phyloP scores from a whole-genome alignment of 2,113 vertebrate genomes.

The Strix aluco region DNA sequence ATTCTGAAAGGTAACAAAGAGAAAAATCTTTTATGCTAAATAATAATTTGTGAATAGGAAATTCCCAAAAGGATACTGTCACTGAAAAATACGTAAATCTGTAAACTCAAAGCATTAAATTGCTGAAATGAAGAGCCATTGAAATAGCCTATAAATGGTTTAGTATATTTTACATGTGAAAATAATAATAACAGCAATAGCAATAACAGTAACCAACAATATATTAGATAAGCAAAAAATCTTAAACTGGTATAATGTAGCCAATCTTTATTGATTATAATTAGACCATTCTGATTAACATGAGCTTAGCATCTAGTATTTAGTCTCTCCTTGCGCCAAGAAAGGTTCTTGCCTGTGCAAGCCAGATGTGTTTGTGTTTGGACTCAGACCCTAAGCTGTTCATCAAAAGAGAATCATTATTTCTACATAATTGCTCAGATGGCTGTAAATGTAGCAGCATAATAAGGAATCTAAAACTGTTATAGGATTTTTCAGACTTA shows the following conservation, averaged over 20 bases:
- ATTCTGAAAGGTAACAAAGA: neutral
- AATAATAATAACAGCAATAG: neutral
- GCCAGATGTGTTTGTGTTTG: neutral
- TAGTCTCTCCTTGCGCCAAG: neutral
- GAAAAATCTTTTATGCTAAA: neutral
- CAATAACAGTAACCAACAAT: neutral
- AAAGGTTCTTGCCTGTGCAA: neutral
- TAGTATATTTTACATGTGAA: neutral
- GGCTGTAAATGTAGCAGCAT: neutral
- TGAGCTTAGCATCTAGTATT: neutral
- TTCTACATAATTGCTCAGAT: neutral
- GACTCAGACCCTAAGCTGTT: neutral
- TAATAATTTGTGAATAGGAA: neutral
- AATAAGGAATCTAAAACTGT: neutral
- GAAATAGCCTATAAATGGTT: neutral
- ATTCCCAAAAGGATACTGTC: neutral
- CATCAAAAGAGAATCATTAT: neutral
- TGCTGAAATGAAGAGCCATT: neutral
- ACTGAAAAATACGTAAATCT: neutral
- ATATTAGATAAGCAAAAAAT: neutral
- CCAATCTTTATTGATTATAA: neutral
- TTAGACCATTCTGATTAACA: neutral
- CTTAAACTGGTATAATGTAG: neutral
- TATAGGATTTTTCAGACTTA: neutral
- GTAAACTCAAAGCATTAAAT: neutral